Evolutionary conservation across 2,113 vertebrate genomes (phyloP), one percentile per base, ranked within the genome.

Genomic region (Geococcyx californianus): DNA sequence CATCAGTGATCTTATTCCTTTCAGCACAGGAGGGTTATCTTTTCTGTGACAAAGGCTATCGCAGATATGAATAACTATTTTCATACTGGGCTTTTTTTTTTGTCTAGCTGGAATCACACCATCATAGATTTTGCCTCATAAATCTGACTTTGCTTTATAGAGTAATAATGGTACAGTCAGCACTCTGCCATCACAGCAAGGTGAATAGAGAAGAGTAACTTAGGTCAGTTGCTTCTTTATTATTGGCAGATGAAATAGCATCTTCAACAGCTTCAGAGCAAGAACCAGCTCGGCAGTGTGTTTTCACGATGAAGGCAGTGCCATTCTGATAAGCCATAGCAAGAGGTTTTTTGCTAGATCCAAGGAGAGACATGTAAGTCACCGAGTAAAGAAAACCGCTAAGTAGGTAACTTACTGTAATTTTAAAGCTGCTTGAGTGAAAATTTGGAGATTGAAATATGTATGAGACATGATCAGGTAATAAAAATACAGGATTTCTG

Each of bases 61-160:
- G 6, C 69, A 89, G 93, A 84, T 96, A 87, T 96, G 95, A 97
- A 96, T 97, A 93, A 84, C 93, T 94, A 96, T 97, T 97, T 97
- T 93, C 95, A 95, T 95, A 94, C 93, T 95, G 84, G 90, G 93
- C 69, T 88, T 94, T 94, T 92, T 94, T 94, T 89, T 91, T 36
- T 78, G 84, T 94, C 93, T 89, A 42, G 93, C 84, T 95, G 93
- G 91, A 96, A 93, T 95, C 95, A 94, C 81, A 94, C 77, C 77
- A 94, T 94, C 89, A 93, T 15, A 96, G 93, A 93, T 95, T 97
- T 95, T 97, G 93, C 77, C 87, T 95, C 77, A 94, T 59, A 95
- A 94, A 92, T 89, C 81, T 91, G 91, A 89, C 73, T 97, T 82
- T 3, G 7, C 93, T 95, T 94, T 91, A 93, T 75, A 95, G 69